Base-by-base conservation (phyloP, 2,113 vertebrate genomes). In the Xenopus laevis region DNA sequence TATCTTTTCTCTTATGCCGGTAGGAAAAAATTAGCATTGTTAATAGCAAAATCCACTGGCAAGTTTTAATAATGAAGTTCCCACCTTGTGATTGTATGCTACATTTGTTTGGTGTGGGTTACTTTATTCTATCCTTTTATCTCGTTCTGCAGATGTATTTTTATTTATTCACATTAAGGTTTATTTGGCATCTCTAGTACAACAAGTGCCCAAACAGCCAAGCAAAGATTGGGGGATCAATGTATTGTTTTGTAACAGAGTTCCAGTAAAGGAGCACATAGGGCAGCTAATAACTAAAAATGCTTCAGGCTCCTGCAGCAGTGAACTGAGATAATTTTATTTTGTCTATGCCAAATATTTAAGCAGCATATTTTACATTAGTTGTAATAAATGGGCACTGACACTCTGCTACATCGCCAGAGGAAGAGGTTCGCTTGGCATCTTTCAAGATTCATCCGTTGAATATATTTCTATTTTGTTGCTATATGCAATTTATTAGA, bases 281-380 rank as follows among this genome's bases (percentile, higher is more conserved):
- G 30, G 30, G 66, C 59, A 58, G 67, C 74, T 77, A 64, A 77
- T 77, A 60, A 77, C 74, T 64, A 77, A 76, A n/a, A 76, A 66
- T 63, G 74, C 66, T 77, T 62, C 57, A 50, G 59, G 55, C 65
- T 68, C 46, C 44, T 65, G 13, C 27, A 67, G 64, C 55, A 60
- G 33, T 52, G 72, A 20, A 45, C 46, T 74, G 52, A 74, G 53
- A 74, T 74, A 33, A 67, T 74, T 74, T 65, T 86, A 87, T 82
- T 73, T 79, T 74, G 83, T 80, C 82, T 81, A 82, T 80, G 80
- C 81, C 85, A 80, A 18, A 83, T 83, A 82, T 55, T 81, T 68
- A 77, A 0, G 0, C 74, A 13, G 79, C 82, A 0, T 78, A 70
- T 73, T 79, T 66, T 68, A 68, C 84, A 81, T 74, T 79, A 47